Conservation (phyloP, 23 tunicate genomes). For the Phallusia fumigata region DNA sequence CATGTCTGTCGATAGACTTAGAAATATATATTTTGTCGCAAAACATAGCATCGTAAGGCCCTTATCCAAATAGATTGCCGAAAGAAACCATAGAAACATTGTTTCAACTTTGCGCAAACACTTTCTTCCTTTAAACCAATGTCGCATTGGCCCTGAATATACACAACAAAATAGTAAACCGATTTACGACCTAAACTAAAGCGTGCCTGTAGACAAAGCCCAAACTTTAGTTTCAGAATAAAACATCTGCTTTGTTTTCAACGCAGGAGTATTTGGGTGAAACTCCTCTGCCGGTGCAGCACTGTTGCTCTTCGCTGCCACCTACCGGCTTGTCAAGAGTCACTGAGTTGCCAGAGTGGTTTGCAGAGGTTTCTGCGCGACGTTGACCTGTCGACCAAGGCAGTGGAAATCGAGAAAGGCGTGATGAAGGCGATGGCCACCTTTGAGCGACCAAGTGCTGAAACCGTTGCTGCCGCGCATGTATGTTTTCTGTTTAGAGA, state of each 20-base stretch:
- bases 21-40: too few species aligned
- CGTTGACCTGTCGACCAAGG: not conserved
- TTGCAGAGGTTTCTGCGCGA: not conserved
- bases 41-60: too few species aligned
- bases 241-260: not conserved
- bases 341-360: constrained; percentile 21
- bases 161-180: too few species aligned
- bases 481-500: not conserved
- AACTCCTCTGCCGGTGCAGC: constrained; percentile 27
- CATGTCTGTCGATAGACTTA: too few species aligned
- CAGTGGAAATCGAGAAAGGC: not conserved
- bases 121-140: too few species aligned
- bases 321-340: constrained; percentile 23
- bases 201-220: too few species aligned
- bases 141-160: too few species aligned
- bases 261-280: constrained; percentile 42
- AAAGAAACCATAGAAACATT: too few species aligned
- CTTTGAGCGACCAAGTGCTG: not conserved
- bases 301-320: constrained; percentile 33
- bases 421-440: not conserved
- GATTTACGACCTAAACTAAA: too few species aligned
- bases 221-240: too few species aligned
- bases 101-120: too few species aligned
- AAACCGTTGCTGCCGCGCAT: not conserved
- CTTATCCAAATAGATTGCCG: too few species aligned